A percentile compares a stretch with the other conserved stretches of the same genome.
These are phyloP conservation scores for Atethmia centrago DNA, from an alignment of 2,888 invertebrate species.

Conservation along the genomic window DNA sequence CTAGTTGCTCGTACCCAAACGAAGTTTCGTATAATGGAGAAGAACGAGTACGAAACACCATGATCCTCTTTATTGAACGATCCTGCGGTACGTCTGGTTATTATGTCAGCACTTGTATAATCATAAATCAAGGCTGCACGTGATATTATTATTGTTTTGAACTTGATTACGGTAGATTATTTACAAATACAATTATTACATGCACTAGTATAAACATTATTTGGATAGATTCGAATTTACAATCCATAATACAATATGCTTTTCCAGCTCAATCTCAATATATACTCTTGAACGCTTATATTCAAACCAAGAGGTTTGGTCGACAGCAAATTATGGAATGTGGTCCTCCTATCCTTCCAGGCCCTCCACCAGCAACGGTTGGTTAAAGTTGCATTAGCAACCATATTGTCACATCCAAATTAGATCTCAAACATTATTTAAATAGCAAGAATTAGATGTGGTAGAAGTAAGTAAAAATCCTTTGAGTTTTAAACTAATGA, in stretches of 20 bases:
- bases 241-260: not conserved
- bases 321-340: not conserved
- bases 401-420: not conserved
- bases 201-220: not conserved
- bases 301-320: not conserved
- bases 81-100: no score
- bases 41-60: not conserved
- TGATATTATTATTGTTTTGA: conserved; percentile 3
- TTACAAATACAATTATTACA: conserved; percentile 16
- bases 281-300: not conserved
- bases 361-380: not conserved
- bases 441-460: not conserved
- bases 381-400: not conserved
- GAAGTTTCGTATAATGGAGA: not conserved
- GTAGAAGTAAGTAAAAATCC: not conserved
- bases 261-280: not conserved
- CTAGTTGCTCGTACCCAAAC: not conserved
- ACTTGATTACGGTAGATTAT: conserved; percentile 8
- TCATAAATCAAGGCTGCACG: not conserved
- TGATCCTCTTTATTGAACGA: not conserved
- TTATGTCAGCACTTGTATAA: conserved; percentile 12
- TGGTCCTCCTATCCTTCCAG: not conserved
- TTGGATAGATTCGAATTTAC: not conserved
- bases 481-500: not conserved
- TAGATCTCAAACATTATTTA: not conserved